A percentile compares a stretch with the other conserved stretches of the same genome.
Evolutionary conservation across 2,797 vertebrate species (phyloP).

Genomic region (Botia kubotai): DNA sequence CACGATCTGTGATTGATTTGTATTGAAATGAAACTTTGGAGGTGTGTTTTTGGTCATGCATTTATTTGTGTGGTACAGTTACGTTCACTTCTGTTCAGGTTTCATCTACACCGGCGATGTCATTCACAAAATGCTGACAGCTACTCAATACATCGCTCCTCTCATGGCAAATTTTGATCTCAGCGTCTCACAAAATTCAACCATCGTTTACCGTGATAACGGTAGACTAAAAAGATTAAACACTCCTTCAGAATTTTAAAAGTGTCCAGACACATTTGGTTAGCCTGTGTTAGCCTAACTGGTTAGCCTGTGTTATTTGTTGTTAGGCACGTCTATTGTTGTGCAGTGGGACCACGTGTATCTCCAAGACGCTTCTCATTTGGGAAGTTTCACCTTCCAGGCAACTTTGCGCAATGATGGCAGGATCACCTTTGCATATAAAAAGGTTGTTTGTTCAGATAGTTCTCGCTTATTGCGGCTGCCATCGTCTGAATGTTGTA

Average conservation of each 20-base stretch:
- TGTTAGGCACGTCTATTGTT: constrained; percentile 88
- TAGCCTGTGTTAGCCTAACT: background rate
- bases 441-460: constrained; percentile 81
- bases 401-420: constrained; percentile 88
- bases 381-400: constrained; percentile 93
- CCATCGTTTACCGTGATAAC: constrained; percentile 93
- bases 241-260: background rate
- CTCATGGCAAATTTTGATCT: constrained; percentile 97
- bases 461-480: background rate
- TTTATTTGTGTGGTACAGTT: background rate
- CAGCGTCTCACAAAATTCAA: constrained; percentile 89
- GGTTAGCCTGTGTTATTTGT: constrained; percentile 6
- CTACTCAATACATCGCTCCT: constrained; percentile 96
- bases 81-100: constrained; percentile 72
- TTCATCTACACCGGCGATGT: constrained; percentile 96
- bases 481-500: background rate
- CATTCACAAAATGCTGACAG: constrained; percentile 92
- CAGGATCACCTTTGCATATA: constrained; percentile 92
- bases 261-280: background rate
- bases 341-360: constrained; percentile 92
- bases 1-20: background rate
- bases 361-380: constrained; percentile 86
- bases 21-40: background rate
- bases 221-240: constrained; percentile 73
- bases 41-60: background rate